A percentile compares a stretch with the other conserved stretches of the same genome.
Evolutionary conservation across 2,888 invertebrate genomes (phyloP).

Genomic region (Phania funesta): DNA sequence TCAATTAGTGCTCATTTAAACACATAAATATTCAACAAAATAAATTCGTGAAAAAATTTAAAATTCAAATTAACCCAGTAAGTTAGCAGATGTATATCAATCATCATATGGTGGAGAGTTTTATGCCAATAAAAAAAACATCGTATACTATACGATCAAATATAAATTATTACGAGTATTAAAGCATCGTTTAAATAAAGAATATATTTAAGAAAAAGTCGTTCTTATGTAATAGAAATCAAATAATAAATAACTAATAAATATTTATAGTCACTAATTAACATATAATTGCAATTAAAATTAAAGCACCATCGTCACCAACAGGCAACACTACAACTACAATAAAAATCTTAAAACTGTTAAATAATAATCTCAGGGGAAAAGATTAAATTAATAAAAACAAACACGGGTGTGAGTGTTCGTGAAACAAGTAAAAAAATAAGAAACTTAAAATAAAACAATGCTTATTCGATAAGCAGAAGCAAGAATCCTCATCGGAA

Average conservation of each 20-base stretch:
- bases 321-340: neutral
- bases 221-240: slow-evolving; percentile 36
- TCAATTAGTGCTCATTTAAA: slow-evolving; percentile 5
- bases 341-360: slow-evolving; percentile 9
- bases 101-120: neutral
- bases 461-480: slow-evolving; percentile 33
- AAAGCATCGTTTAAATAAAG: neutral
- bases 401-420: slow-evolving; percentile 41
- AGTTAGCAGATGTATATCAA: neutral
- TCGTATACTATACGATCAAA: no score
- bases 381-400: slow-evolving; percentile 27
- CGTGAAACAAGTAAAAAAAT: neutral
- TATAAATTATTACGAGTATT: no score
- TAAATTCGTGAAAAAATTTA: slow-evolving; percentile 20
- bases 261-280: slow-evolving; percentile 50
- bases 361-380: slow-evolving; percentile 40
- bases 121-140: no score
- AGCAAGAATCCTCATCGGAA: slow-evolving; percentile 48
- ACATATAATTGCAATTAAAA: slow-evolving; percentile 66
- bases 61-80: neutral
- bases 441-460: slow-evolving; percentile 23
- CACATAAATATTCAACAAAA: neutral
- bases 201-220: neutral
- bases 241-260: slow-evolving; percentile 38
- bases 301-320: slow-evolving; percentile 45